These are phyloP conservation scores for Asobara japonica DNA, from an alignment of 1,140 invertebrate species.

Conservation along the genomic window DNA sequence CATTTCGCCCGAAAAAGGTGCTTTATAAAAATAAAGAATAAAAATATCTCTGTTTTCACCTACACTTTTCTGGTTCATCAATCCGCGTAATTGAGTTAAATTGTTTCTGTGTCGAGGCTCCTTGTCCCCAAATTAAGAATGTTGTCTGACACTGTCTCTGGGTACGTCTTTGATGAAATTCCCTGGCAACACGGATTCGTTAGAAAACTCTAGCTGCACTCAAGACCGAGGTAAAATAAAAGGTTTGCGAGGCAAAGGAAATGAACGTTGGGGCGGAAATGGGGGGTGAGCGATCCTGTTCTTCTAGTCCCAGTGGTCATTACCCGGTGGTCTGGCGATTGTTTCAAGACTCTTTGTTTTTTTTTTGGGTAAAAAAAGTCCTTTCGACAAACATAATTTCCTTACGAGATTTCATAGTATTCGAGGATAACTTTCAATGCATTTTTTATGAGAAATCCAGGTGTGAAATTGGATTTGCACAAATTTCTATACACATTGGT, in stretches of 20 bases:
- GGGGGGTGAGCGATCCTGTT: background rate
- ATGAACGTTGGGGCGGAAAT: background rate
- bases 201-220: background rate
- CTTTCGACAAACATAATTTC: too few species aligned
- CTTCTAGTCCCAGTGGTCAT: background rate
- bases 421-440: too few species aligned
- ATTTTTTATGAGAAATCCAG: too few species aligned
- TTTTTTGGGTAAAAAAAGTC: too few species aligned
- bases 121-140: background rate
- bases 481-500: too few species aligned
- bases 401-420: too few species aligned
- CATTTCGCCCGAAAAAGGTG: too few species aligned
- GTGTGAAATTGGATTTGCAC: too few species aligned
- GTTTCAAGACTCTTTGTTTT: too few species aligned
- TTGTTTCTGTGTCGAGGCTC: background rate
- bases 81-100: background rate
- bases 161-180: background rate
- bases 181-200: background rate
- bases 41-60: background rate
- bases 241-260: background rate
- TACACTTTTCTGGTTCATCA: background rate
- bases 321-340: background rate
- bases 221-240: background rate
- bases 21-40: background rate
- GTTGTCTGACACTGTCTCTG: background rate